These are phyloP conservation scores for Polia nebulosa DNA, from an alignment of 2,888 invertebrate species.

Conservation along the genomic window DNA sequence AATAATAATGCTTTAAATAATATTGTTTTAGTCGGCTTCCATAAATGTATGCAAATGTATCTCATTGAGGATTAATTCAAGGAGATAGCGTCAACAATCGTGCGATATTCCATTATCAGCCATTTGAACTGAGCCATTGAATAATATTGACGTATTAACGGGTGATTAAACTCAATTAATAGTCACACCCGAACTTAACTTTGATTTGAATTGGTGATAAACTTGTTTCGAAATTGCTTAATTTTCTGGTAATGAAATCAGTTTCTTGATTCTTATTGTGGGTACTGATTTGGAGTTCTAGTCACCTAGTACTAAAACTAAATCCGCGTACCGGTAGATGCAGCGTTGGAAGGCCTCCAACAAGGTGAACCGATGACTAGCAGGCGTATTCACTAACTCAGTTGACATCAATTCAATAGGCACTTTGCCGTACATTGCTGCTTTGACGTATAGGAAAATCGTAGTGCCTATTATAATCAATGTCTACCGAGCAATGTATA, in stretches of 20 bases:
- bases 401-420: no score
- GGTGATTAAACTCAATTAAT: slow-evolving; percentile 44
- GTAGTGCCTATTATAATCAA: no score
- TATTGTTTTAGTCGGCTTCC: slow-evolving; percentile 6
- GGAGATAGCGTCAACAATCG: slow-evolving; percentile 56
- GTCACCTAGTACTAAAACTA: no score
- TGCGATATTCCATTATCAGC: slow-evolving; percentile 49
- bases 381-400: no score
- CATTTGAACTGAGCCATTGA: slow-evolving; percentile 42
- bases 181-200: slow-evolving; percentile 14
- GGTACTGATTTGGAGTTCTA: neutral
- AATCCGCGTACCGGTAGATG: no score
- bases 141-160: slow-evolving; percentile 54
- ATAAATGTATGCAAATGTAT: slow-evolving; percentile 45
- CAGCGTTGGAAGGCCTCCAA: no score
- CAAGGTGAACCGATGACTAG: no score
- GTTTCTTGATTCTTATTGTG: neutral
- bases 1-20: no score
- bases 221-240: neutral
- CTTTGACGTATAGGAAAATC: no score
- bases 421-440: no score
- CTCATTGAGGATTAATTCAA: slow-evolving; percentile 43
- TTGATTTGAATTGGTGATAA: slow-evolving; percentile 7
- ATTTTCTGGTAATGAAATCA: neutral
- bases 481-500: no score